Evolutionary conservation across 2,797 vertebrate species (phyloP).

Genomic region (Acanthurus leucopareius): DNA sequence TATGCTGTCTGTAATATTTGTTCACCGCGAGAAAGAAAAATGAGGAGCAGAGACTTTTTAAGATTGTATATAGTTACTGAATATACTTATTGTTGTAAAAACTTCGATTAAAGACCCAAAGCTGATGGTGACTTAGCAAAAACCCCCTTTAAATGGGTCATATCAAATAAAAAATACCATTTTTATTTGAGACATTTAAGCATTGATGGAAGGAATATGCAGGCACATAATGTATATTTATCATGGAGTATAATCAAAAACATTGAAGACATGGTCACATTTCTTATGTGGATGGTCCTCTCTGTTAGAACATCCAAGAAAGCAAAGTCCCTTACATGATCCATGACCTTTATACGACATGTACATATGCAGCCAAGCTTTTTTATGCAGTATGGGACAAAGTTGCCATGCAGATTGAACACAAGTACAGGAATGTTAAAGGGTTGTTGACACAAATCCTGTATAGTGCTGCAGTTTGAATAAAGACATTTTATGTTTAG

Average conservation of each 20-base stretch:
- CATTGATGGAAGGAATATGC: constrained; percentile 78
- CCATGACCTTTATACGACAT: constrained; percentile 68
- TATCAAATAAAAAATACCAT: constrained; percentile 71
- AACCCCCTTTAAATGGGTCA: constrained; percentile 16
- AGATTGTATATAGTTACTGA: constrained; percentile 16
- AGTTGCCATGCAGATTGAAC: constrained; percentile 72
- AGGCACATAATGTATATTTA: constrained; percentile 78
- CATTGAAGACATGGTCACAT: constrained; percentile 72
- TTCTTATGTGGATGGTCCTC: constrained; percentile 64
- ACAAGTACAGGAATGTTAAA: constrained; percentile 71
- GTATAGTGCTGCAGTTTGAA: constrained; percentile 61
- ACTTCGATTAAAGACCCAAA: not conserved
- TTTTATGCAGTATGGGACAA: constrained; percentile 70
- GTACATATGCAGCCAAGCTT: constrained; percentile 72
- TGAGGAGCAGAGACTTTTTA: not conserved
- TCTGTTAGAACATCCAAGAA: constrained; percentile 68
- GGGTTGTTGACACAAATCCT: constrained; percentile 60
- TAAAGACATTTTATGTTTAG: constrained; percentile 57
- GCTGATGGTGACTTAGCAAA: constrained; percentile 4
- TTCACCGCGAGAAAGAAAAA: constrained; percentile 5
- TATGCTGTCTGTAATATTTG: constrained; percentile 35
- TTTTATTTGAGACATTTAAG: constrained; percentile 81
- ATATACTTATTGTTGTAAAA: constrained; percentile 7
- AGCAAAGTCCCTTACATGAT: constrained; percentile 62
- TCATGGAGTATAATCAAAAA: constrained; percentile 75